Evolutionary conservation across 64 coral and sea anemone genomes (phyloP), one percentile per base, ranked within the genome.

Genomic region (Porites australiensis): DNA sequence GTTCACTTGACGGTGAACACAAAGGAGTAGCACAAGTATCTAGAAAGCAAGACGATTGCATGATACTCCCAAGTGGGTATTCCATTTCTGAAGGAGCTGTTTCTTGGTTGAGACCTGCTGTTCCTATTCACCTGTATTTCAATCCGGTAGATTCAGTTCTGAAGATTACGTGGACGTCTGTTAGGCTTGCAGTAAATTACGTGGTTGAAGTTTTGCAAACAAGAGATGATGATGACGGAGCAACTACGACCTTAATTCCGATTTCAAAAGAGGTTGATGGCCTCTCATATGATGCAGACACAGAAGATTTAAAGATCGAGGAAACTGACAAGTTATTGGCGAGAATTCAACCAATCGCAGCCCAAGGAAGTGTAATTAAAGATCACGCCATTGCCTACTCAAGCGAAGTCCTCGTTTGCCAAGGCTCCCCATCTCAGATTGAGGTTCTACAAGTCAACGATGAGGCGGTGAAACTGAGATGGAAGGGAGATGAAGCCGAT

Each of bases 141-240:
- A 53, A 81, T 81, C 78, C 78, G n/a, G n/a, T 9, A 9, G 23
- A 58, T 27, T 59, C 78, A 58, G 52, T 53, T 59, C 11, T 81
- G 78, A 81, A 81, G 51, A 63, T 59, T 11, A 81, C 53, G 19
- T 81, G 78, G 78, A 81, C 78, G 58, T 20, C 47, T 8, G 78
- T 81, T 2, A 13, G 22, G 7, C 78, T 81, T 58, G 78, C 78
- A 11, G 3, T 63, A 58, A 19, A 16, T 14, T 81, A 81, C 59
- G 58, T 59, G n/a, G 54, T 81, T 58, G 27, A 81, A 81, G 5
- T 81, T 18, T 7, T 59, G 4, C 78, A 81, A 16, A 59, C 47
- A 27, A 81, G 78, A 19, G 52, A 59, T 5, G 53, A 4, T 3
- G 70, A 44, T 23, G 16, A 74, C 3, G 54, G 18, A 50, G 59